Conservation (phyloP, 92 coral and sea anemone species). For the Desmophyllum pertusum region DNA sequence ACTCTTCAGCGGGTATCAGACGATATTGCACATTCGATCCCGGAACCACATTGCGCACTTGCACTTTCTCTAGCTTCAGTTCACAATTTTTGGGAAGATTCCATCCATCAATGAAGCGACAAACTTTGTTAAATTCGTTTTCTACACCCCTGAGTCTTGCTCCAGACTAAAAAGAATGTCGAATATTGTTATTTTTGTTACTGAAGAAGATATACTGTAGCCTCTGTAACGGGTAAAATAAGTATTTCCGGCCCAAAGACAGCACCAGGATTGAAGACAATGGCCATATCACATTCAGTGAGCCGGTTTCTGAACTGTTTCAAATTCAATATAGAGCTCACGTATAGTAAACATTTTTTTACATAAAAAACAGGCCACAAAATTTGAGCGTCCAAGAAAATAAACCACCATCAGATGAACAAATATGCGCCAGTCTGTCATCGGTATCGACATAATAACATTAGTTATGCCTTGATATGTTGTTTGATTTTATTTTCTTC, state of each 20-base stretch:
- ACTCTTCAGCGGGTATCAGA: neutral
- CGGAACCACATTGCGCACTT: neutral
- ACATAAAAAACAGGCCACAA: no score
- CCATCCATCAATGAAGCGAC: constrained; percentile 15
- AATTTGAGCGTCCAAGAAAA: no score
- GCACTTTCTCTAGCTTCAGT: constrained; percentile 1
- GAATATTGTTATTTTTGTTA: neutral
- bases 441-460: no score
- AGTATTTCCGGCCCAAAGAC: neutral
- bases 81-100: constrained; percentile 13
- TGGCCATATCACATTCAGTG: no score
- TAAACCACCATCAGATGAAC: no score
- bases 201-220: neutral
- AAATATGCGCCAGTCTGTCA: no score
- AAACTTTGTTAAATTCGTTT: neutral
- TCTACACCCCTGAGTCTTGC: constrained; percentile 28
- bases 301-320: no score
- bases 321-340: no score
- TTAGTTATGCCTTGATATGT: no score
- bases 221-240: neutral
- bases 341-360: no score
- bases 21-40: neutral
- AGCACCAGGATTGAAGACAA: neutral
- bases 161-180: constrained; percentile 3
- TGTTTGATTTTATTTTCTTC: no score